Conservation (phyloP, 1,140 invertebrate species). For the Bombus polaris region DNA sequence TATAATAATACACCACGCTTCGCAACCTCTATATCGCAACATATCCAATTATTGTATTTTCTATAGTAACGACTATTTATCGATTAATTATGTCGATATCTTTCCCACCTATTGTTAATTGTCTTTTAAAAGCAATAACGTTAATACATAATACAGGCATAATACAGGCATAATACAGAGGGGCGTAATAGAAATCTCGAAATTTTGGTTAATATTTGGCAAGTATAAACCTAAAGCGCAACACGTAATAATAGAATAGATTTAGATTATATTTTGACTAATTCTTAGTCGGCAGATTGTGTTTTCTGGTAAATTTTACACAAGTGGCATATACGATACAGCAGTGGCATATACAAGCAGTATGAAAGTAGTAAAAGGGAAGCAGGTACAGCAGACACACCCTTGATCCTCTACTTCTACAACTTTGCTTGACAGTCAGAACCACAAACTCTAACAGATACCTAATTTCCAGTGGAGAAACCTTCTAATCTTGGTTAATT, state of each 20-base stretch:
- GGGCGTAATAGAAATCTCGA: too few species aligned
- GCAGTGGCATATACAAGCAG: too few species aligned
- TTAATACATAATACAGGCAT: too few species aligned
- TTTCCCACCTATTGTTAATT: background rate
- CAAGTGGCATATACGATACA: rapidly evolving
- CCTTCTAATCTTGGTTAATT: background rate
- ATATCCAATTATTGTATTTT: background rate
- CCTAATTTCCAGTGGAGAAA: background rate
- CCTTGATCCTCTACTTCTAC: background rate
- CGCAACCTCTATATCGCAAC: background rate
- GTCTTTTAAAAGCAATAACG: background rate
- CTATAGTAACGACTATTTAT: background rate
- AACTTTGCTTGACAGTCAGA: background rate
- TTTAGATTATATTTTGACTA: background rate
- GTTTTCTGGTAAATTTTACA: background rate
- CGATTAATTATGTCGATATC: background rate
- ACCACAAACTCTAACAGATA: background rate
- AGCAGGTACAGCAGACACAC: background rate
- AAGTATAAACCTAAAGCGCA: too few species aligned
- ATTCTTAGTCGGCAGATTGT: background rate
- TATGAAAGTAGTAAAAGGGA: background rate
- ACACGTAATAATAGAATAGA: too few species aligned
- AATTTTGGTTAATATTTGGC: too few species aligned
- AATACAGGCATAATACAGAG: too few species aligned
- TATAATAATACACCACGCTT: too few species aligned